phyloP scores from a whole-genome alignment of 2,888 invertebrate species.

The Orthonychiurus folsomi region DNA sequence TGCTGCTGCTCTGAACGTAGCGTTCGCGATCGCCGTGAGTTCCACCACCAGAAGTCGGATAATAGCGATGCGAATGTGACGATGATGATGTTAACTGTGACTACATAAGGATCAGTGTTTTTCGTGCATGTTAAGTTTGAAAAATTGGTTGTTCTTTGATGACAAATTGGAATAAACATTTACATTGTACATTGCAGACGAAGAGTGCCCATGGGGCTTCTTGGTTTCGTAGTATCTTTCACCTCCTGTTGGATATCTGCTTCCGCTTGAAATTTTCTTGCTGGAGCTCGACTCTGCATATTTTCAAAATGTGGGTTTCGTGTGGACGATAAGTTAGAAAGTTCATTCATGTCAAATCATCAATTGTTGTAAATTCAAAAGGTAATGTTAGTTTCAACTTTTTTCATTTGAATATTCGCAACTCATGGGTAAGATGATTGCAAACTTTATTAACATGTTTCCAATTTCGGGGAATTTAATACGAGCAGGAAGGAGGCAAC shows the following conservation, averaged over 20 bases:
- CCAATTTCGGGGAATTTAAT: no score
- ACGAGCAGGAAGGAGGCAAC: no score
- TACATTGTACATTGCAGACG: not conserved
- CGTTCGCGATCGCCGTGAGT: not conserved
- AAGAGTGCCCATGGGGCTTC: slow-evolving; percentile 8
- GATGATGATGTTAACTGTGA: not conserved
- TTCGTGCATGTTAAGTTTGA: not conserved
- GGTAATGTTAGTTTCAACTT: no score
- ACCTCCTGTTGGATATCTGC: not conserved
- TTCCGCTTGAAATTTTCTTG: not conserved
- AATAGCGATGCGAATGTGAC: slow-evolving; percentile 4
- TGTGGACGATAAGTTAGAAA: no score
- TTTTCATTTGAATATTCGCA: no score
- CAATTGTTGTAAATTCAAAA: no score
- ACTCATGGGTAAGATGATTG: no score
- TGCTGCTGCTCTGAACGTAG: not conserved
- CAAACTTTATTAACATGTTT: no score
- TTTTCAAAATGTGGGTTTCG: no score
- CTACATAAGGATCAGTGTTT: slow-evolving; percentile 5
- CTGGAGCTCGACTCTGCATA: not conserved
- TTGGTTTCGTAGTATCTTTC: slow-evolving; percentile 4
- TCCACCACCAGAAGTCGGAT: slow-evolving; percentile 6
- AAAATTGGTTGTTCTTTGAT: not conserved
- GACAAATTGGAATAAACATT: no score
- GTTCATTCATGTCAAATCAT: no score